Percentiles rank a stretch among this genome's conserved stretches.
phyloP scores from a whole-genome alignment of 2,888 invertebrate genomes.

The Cheilosia impressa region DNA sequence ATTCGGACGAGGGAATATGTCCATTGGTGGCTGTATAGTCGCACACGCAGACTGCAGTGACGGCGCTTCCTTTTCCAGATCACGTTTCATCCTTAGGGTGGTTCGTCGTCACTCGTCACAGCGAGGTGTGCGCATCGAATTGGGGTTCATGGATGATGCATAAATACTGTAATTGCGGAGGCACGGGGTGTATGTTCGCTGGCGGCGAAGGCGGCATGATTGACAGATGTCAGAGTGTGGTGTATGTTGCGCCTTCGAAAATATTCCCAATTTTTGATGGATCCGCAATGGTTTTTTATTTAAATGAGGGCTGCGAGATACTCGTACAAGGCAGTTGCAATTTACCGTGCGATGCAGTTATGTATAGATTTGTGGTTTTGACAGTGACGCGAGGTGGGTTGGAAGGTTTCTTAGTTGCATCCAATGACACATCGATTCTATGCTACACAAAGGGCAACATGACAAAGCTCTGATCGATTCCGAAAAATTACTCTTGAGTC shows the following conservation, averaged over 20 bases:
- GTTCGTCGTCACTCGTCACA: slow-evolving; percentile 46
- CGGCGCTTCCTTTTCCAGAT: slow-evolving; percentile 58
- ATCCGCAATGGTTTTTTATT: slow-evolving; percentile 53
- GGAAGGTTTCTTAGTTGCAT: no score
- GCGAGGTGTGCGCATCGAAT: slow-evolving; percentile 43
- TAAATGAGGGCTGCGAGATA: slow-evolving; percentile 39
- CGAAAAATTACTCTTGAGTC: no score
- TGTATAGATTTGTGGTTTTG: not conserved
- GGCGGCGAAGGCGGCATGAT: slow-evolving; percentile 41
- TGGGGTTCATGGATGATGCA: slow-evolving; percentile 35
- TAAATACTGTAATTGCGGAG: slow-evolving; percentile 47
- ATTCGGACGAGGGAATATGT: slow-evolving; percentile 63
- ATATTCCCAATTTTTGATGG: slow-evolving; percentile 59
- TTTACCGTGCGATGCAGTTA: slow-evolving; percentile 21
- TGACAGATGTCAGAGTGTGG: slow-evolving; percentile 48
- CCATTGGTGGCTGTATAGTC: slow-evolving; percentile 44
- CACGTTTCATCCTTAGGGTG: slow-evolving; percentile 55
- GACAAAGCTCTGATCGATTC: no score
- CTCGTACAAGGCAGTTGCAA: slow-evolving; percentile 15
- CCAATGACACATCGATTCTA: no score
- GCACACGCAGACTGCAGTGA: slow-evolving; percentile 3
- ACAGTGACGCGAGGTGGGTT: no score
- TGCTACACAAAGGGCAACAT: no score
- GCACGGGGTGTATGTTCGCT: slow-evolving; percentile 6
- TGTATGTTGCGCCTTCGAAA: slow-evolving; percentile 38